Base-by-base conservation (phyloP, 2,797 vertebrate species). In the Neosilurus hyrtlii region DNA sequence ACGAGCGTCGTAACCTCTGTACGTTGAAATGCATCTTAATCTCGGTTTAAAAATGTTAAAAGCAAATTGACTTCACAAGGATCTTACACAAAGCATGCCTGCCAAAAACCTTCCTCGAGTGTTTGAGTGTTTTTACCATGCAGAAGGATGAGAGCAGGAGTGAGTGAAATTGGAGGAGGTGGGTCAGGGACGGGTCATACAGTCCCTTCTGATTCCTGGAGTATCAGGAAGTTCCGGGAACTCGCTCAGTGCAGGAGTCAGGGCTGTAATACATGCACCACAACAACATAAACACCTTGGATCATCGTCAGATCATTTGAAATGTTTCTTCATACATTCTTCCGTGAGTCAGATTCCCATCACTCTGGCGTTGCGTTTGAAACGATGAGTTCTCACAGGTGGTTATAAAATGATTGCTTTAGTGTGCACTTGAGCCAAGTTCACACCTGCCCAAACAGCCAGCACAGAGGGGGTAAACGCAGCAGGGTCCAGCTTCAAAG, bases 401-500 rank as follows among this genome's bases (percentile, higher is more conserved):
- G 24, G 24, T 16, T 18, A 10, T 52, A 11, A 72, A 26, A 72
- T 54, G 16, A 30, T 74, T 16, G 57, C 74, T 12, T 74, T 37
- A 75, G 18, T 37, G 54, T 75, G 18, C 2, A 4, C 10, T 75
- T 20, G 73, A 59, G 26, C 30, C 52, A n/a, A 37, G n/a, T 78
- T 51, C 75, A 63, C 75, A 63, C 37, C 75, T 78, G 59, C n/a
- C 59, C 75, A 78, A 78, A 78, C 75, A 78, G 18, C 4, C 37
- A 49, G 22, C 57, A 20, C 26, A 35, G 72, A 30, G 24, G 54
- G 72, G 16, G 9, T 3, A 12, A 74, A 57, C 73, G 10, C 75
- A 9, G 14, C 59, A 77, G 74, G 37, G 37, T 49, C 15, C 59
- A 14, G 24, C 20, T 62, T 24, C 16, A n/a, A 62, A 16, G 7